Percentiles rank a stretch among this genome's conserved stretches.
These are phyloP conservation scores for Harlomillsia oculata DNA, from an alignment of 1,140 invertebrate genomes.

Conservation along the genomic window DNA sequence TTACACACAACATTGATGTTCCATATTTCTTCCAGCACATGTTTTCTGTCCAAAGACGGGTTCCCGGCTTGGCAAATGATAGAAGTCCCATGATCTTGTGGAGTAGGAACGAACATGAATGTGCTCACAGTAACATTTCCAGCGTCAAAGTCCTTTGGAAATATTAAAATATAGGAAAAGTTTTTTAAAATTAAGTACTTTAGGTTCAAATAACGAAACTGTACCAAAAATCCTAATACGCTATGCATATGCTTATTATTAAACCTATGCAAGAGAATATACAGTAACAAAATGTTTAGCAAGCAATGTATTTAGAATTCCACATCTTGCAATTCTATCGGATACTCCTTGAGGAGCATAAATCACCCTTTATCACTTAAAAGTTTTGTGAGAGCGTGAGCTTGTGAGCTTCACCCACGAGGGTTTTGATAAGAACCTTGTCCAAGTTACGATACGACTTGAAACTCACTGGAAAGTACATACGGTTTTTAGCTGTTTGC, in stretches of 20 bases:
- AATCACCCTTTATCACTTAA: slow-evolving; percentile 29
- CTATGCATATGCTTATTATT: background rate
- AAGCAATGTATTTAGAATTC: no score
- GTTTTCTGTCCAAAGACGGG: slow-evolving; percentile 68
- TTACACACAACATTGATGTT: slow-evolving; percentile 79
- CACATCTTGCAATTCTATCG: slow-evolving; percentile 13
- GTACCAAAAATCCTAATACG: no score
- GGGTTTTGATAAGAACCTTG: no score
- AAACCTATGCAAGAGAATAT: background rate
- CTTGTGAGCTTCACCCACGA: no score
- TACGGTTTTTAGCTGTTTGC: no score
- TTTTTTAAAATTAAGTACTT: background rate
- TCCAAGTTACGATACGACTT: no score
- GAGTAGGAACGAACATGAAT: slow-evolving; percentile 61
- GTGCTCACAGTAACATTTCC: slow-evolving; percentile 75
- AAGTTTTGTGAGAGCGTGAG: no score
- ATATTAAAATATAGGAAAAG: slow-evolving; percentile 19
- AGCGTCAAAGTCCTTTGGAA: slow-evolving; percentile 60
- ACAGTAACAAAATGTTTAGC: no score
- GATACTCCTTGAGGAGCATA: slow-evolving; percentile 24
- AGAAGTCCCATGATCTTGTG: slow-evolving; percentile 67
- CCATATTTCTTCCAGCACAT: slow-evolving; percentile 65
- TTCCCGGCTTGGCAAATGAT: slow-evolving; percentile 80
- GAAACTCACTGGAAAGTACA: no score
- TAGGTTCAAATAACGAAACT: no score